Evolutionary conservation across 2,888 invertebrate species (phyloP), one percentile per base, ranked within the genome.

Genomic region (Yponomeuta malinellus): DNA sequence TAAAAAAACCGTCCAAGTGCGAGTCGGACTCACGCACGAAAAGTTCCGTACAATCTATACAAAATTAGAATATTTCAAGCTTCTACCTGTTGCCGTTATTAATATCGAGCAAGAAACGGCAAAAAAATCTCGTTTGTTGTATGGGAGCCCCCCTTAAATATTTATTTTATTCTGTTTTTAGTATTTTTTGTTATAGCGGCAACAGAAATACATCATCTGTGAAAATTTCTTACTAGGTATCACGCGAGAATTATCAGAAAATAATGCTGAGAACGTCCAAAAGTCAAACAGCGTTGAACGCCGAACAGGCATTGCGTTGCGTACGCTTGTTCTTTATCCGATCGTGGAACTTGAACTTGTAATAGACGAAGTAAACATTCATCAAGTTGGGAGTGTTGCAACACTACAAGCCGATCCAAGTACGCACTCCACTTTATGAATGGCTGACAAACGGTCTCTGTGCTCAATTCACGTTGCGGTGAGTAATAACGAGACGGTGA

Each of bases 401-500:
- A 59, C 52, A 8, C 64, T 29, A 64, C 64, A 64, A 23, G 31
- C 23, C 31, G 63, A 63, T 23, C 9, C 12, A 12, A 65, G 65
- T 31, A 8, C 31, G 65, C 2, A 43, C 37, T 52, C 12, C 52
- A 52, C 68, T 68, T 52, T 68, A 68, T 68, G 68, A 68, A 68
- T 73, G 71, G 70, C 65, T 52, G 59, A 71, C 71, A 70, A 63
- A 63, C 67, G 71, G 59, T 69, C 72, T 29, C 52, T 68, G 68
- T 52, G 52, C 52, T 71, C 74, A 70, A 70, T 73, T 72, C 73
- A 72, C 71, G 71, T 70, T 63, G 72, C 70, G 68, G 79, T 82
- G 84, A 83, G 83, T 85, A 68, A 67, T 65, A 65, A 33, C 29
- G 65, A 29, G 29, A 65, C 31, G 15, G 15, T 65, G 65, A 29